Conservation (phyloP, 1,140 invertebrate genomes). For the Macrobrachium rosenbergii region DNA sequence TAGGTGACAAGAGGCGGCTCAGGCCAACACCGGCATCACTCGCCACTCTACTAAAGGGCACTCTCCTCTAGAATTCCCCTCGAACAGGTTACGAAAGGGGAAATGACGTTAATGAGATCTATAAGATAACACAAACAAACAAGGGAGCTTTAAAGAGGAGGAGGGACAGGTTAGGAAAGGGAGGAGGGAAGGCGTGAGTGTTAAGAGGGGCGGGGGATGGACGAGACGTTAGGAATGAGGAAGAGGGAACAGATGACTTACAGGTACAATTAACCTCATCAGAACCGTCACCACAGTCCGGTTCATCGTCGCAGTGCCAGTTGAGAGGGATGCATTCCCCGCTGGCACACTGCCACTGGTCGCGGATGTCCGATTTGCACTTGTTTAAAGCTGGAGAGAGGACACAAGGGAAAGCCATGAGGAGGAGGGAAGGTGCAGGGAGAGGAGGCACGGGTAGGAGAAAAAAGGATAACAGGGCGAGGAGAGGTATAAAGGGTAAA, state of each 20-base stretch:
- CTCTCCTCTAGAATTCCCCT: too few relatives aligned
- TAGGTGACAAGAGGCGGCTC: too few relatives aligned
- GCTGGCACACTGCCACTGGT: constrained; percentile 4
- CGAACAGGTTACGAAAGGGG: too few relatives aligned
- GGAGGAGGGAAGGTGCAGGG: background rate
- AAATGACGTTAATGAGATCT: too few relatives aligned
- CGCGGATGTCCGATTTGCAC: background rate
- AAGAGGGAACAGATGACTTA: constrained; percentile 15
- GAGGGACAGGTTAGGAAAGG: background rate
- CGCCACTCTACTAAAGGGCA: too few relatives aligned
- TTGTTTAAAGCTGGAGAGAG: background rate
- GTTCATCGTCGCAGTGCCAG: constrained; percentile 90
- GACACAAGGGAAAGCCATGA: background rate
- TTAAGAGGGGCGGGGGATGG: background rate
- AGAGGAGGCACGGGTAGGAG: background rate
- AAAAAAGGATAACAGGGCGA: background rate
- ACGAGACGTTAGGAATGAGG: background rate
- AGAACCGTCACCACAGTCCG: constrained; percentile 84
- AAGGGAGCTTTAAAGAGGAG: too few relatives aligned
- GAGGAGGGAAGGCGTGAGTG: too few relatives aligned
- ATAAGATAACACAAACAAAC: too few relatives aligned
- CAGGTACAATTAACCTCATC: constrained; percentile 76
- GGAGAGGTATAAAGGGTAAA: background rate
- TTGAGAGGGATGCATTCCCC: constrained; percentile 56
- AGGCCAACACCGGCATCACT: too few relatives aligned